Evolutionary conservation across 2,888 invertebrate genomes (phyloP).

Genomic region (Lottia gigantea): DNA sequence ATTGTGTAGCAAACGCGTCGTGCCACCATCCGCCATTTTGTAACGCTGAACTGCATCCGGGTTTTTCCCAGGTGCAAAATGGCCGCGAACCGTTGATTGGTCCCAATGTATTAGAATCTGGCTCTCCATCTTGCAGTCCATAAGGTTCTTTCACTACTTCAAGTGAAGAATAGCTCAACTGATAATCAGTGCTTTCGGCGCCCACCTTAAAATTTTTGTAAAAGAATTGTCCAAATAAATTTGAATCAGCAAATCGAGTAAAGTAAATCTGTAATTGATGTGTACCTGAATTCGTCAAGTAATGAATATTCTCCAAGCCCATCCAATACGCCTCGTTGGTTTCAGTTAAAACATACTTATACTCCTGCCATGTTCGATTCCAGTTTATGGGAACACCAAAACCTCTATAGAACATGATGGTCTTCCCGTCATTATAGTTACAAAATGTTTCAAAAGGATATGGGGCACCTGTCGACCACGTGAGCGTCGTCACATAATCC

Average conservation of each 20-base stretch:
- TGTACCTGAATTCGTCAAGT: not conserved
- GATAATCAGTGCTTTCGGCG: not conserved
- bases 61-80: not conserved
- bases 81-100: not conserved
- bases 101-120: not conserved
- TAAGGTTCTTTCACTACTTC: not conserved
- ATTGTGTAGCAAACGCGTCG: not conserved
- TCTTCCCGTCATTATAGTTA: not conserved
- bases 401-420: not conserved
- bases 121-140: not conserved
- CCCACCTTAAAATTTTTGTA: not conserved
- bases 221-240: not conserved
- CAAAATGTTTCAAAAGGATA: not conserved
- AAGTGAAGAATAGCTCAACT: not conserved
- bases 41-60: not conserved
- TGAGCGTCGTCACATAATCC: not conserved
- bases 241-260: not conserved
- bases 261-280: not conserved
- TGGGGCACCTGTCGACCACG: not conserved
- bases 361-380: not conserved
- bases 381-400: not conserved
- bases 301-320: not conserved
- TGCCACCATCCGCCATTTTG: conserved; percentile 3
- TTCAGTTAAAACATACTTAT: not conserved
- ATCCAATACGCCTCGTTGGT: not conserved